Base-by-base conservation (phyloP, 2,113 vertebrate genomes). In the Haliaeetus leucogaster region DNA sequence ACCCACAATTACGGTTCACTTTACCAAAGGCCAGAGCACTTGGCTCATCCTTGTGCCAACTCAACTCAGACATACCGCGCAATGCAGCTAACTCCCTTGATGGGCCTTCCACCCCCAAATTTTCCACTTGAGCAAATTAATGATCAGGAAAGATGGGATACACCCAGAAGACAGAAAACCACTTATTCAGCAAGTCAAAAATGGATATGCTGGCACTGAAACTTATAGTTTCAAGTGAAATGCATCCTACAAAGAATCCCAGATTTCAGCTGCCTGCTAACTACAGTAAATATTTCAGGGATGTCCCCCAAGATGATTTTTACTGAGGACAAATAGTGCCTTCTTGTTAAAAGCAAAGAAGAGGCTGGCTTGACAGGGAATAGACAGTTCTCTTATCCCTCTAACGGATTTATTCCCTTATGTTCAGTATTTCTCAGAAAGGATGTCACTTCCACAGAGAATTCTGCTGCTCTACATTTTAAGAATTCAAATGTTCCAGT, bases 101-200 rank as follows among this genome's bases (percentile, higher is more conserved):
- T 87, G 82, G 71, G 70, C 79, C 30, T 84, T 96, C 92, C 93
- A 96, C 82, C 88, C 80, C 90, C 65, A 77, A 63, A 95, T 96
- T 97, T 97, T 95, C 87, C 97, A 97, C 55, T 97, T 96, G 86
- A 89, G 88, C 56, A 97, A 97, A 97, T 86, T 90, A 97, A 97
- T 96, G 83, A 97, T 91, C 86, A 92, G 67, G 91, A 86, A 91
- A 97, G 56, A 97, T 78, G 81, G 85, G 89, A 91, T 80, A 97
- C 83, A 94, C 83, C 71, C 87, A 96, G 74, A 97, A 96, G 74
- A 91, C 77, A 89, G 48, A 94, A 95, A 96, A 93, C 72, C 62
- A 86, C 83, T 97, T 85, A 96, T 72, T 94, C 81, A 97, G 95
- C 93, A 97, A 97, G 90, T 96, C 84, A 97, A 97, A 97, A 97